Percentiles rank a stretch among this genome's conserved stretches.
These are phyloP conservation scores for Pemphigus obesinymphae DNA, from an alignment of 1,140 invertebrate genomes.

Conservation along the genomic window DNA sequence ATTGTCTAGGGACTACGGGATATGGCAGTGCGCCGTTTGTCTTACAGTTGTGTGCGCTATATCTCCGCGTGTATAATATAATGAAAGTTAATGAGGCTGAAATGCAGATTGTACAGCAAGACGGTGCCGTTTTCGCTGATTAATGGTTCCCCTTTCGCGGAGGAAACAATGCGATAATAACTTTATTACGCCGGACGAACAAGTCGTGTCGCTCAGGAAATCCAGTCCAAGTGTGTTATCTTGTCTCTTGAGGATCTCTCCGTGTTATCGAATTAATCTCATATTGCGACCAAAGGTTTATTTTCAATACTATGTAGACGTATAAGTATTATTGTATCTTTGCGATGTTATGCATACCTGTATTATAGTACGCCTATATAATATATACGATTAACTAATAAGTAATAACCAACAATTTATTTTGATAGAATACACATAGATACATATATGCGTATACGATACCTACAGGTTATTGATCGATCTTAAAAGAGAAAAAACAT, in stretches of 20 bases:
- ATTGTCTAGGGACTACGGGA: constrained; percentile 36
- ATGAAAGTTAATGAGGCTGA: constrained; percentile 42
- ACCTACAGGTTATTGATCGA: too few relatives aligned
- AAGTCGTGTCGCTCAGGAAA: constrained; percentile 30
- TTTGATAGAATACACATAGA: too few relatives aligned
- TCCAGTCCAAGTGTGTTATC: constrained; percentile 18
- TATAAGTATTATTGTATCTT: too few relatives aligned
- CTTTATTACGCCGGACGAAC: constrained; percentile 36
- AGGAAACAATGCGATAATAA: constrained; percentile 41
- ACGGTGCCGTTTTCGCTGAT: constrained; percentile 41
- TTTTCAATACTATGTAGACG: constrained; percentile 2
- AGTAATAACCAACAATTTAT: too few relatives aligned
- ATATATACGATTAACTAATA: too few relatives aligned
- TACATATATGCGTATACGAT: too few relatives aligned
- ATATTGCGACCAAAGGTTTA: not conserved
- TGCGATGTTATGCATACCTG: too few relatives aligned
- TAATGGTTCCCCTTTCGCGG: constrained; percentile 12
- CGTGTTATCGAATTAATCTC: not conserved
- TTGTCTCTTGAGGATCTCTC: not conserved
- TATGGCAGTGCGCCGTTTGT: constrained; percentile 29
- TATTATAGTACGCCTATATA: too few relatives aligned
- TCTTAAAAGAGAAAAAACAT: too few relatives aligned
- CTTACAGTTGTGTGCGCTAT: not conserved
- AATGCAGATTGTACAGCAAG: constrained; percentile 39
- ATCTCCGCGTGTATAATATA: constrained; percentile 25